Percentiles rank a stretch among this genome's conserved stretches.
Conservation (phyloP, 2,113 vertebrate genomes). For the Galemys pyrenaicus region DNA sequence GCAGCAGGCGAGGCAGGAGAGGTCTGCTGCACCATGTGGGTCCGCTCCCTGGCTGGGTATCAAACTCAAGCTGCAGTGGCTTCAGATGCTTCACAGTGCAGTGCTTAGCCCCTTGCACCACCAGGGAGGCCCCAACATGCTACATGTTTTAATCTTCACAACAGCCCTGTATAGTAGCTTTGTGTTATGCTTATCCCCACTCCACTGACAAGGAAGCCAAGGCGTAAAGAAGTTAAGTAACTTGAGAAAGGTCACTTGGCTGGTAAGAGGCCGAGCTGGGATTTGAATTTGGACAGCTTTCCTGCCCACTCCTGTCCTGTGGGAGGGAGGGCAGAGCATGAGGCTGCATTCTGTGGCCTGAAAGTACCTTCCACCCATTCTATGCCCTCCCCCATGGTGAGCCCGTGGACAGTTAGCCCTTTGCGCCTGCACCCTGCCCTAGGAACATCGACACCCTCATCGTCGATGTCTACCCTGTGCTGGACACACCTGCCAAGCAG, state of each 20-base stretch:
- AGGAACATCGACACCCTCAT: constrained; percentile 98
- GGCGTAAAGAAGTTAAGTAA: not conserved
- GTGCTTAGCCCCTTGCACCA: too few species aligned
- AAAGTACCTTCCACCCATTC: not conserved
- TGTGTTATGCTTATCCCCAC: not conserved
- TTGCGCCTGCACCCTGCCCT: constrained; percentile 27
- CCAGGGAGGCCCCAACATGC: too few species aligned
- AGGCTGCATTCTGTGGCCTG: not conserved
- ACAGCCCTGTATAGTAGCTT: not conserved
- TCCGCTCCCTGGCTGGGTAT: too few species aligned
- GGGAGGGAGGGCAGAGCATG: too few species aligned
- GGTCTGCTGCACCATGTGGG: too few species aligned
- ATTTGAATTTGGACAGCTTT: not conserved
- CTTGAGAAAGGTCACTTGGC: constrained; percentile 12
- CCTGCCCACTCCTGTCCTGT: not conserved
- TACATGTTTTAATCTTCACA: not conserved
- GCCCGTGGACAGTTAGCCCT: not conserved
- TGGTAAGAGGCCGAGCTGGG: not conserved
- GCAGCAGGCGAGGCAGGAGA: too few species aligned
- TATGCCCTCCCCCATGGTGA: not conserved
- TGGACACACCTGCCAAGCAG: constrained; percentile 98
- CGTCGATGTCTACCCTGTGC: constrained; percentile 95
- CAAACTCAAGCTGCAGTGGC: too few species aligned
- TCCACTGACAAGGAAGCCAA: constrained; percentile 25
- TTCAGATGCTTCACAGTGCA: too few species aligned